These are phyloP conservation scores for Archivesica marissinica DNA, from an alignment of 1,140 invertebrate species.

Conservation along the genomic window DNA sequence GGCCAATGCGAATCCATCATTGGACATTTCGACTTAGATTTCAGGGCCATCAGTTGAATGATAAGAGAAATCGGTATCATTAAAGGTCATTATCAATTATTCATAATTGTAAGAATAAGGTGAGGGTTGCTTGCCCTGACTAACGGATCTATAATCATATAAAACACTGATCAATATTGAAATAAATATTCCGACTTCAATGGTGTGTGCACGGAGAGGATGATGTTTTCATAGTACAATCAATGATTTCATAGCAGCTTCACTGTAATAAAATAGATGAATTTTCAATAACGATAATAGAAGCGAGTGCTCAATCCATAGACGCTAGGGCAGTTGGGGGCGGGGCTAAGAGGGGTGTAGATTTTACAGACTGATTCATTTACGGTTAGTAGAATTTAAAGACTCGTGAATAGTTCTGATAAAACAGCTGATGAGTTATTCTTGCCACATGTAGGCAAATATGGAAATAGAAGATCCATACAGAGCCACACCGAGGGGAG, in stretches of 20 bases:
- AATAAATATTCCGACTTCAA: slow-evolving; percentile 3
- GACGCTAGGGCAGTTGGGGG: too few species aligned
- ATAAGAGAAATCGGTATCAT: background rate
- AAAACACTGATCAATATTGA: slow-evolving; percentile 12
- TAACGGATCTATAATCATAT: background rate
- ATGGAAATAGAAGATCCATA: too few species aligned
- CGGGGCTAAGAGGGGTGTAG: too few species aligned
- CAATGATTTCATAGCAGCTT: slow-evolving; percentile 9
- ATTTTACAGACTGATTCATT: too few species aligned
- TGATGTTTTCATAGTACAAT: background rate
- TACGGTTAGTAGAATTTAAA: too few species aligned
- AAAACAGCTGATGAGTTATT: too few species aligned
- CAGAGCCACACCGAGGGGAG: too few species aligned
- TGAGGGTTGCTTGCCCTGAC: background rate
- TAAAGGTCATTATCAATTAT: slow-evolving; percentile 24
- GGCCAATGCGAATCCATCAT: background rate
- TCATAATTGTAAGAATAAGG: background rate
- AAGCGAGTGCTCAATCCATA: too few species aligned
- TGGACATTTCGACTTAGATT: background rate
- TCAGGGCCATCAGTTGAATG: background rate
- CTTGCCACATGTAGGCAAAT: too few species aligned
- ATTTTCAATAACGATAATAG: too few species aligned
- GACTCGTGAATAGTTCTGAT: too few species aligned
- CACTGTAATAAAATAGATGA: too few species aligned
- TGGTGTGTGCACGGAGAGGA: background rate